Evolutionary conservation across 2,888 invertebrate genomes (phyloP), one percentile per base, ranked within the genome.

Genomic region (Slavum lentiscoides): DNA sequence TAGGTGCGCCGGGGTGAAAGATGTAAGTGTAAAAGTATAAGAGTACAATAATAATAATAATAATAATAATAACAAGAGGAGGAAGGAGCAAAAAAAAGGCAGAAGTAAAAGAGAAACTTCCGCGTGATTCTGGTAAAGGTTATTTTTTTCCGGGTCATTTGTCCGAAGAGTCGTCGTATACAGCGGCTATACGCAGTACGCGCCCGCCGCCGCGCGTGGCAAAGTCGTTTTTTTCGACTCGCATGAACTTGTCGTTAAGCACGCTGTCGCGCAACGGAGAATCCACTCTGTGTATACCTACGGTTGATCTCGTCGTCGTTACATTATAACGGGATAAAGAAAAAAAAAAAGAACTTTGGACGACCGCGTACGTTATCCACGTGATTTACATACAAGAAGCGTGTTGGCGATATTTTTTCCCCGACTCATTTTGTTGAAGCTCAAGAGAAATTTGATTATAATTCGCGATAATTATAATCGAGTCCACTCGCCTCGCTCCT

Each of bases 131-230:
- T 30, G 43, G 39, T 30, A 1, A 49, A 19, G 68, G 68, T 80
- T 66, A 17, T 30, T 72, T 72, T 77, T 80, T 80, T 80, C 80
- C 80, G 64, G 72, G 64, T 80, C 80, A 80, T 80, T 80, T 80
- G 70, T 80, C 80, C 58, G 39, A 66, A 72, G 30, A 39, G 30
- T 62, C 21, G 30, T 61, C n/a, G 49, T 49, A 49, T 49, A 49
- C 11, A 49, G n/a, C 11, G 9, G 1, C 6, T 49, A 49, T 49
- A 11, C 9, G 11, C 49, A 49, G 11, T 49, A 5, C 49, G 11
- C 6, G 49, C 9, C 7, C 49, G 49, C 0, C 3, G 13, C 4
- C 6, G 9, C 13, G 13, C 49, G 11, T 58, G 49, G 64, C 19
- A n/a, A 72, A 72, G 39, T 80, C 64, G 55, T 80, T 80, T 80